Conservation (phyloP, 2,888 invertebrate genomes). For the Lepidochrysops patricia region DNA sequence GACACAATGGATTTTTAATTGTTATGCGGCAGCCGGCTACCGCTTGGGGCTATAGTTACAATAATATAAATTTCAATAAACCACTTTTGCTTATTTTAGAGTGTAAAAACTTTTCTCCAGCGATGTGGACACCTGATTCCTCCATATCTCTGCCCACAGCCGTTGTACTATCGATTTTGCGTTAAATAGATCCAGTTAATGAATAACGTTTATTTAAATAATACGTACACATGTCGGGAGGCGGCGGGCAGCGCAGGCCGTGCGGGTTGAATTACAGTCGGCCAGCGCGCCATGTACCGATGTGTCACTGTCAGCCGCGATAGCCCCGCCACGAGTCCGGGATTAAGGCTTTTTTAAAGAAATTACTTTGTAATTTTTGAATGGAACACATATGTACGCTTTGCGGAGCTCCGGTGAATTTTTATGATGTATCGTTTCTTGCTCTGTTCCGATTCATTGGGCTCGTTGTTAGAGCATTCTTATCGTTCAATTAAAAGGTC, state of each 20-base stretch:
- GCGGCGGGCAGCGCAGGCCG: constrained; percentile 29
- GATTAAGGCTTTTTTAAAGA: constrained; percentile 67
- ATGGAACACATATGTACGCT: constrained; percentile 11
- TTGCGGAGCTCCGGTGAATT: neutral
- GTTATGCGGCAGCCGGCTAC: too few species aligned
- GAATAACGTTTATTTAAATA: constrained; percentile 51
- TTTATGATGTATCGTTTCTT: constrained; percentile 5
- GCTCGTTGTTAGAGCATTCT: neutral
- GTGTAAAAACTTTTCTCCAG: neutral
- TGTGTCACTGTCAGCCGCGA: constrained; percentile 71
- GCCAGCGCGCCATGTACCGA: constrained; percentile 69
- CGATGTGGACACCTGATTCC: neutral
- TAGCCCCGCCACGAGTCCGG: constrained; percentile 45
- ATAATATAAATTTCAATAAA: too few species aligned
- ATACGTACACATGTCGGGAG: constrained; percentile 37
- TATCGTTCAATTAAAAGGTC: neutral
- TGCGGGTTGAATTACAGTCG: constrained; percentile 68
- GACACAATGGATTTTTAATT: too few species aligned
- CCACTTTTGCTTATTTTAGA: too few species aligned
- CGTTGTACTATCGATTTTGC: neutral
- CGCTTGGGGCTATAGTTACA: constrained; percentile 10
- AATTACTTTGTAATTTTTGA: constrained; percentile 46
- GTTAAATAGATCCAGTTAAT: constrained; percentile 36
- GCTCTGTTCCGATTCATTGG: constrained; percentile 11
- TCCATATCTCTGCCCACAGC: neutral